phyloP scores from a whole-genome alignment of 2,113 vertebrate species.

The Turnix velox region DNA sequence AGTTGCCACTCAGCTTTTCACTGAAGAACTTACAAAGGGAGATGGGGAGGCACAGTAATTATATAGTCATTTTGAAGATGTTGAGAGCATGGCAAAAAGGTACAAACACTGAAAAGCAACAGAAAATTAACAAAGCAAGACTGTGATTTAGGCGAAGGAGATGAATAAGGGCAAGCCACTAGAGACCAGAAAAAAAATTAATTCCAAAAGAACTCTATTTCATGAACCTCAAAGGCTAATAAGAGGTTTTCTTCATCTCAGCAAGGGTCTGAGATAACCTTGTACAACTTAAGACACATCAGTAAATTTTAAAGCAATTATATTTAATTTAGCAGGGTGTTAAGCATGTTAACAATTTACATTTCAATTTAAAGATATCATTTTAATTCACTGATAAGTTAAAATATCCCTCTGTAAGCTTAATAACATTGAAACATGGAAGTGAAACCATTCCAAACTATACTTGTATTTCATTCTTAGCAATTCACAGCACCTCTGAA shows the following conservation, averaged over 20 bases:
- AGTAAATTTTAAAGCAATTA: not conserved
- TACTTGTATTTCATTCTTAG: not conserved
- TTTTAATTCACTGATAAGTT: not conserved
- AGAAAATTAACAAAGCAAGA: not conserved
- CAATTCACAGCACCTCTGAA: not conserved
- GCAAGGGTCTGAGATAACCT: not conserved
- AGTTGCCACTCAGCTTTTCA: not conserved
- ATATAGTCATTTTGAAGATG: not conserved
- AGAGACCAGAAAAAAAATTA: not conserved
- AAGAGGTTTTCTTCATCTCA: not conserved
- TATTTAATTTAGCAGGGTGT: not conserved
- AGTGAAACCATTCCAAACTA: not conserved
- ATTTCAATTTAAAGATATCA: not conserved
- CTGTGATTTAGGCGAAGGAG: not conserved
- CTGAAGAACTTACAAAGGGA: not conserved
- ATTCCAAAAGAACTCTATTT: not conserved
- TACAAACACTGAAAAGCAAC: not conserved
- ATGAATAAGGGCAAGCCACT: constrained; percentile 25
- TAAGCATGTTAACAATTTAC: not conserved
- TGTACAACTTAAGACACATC: not conserved
- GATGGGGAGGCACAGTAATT: not conserved
- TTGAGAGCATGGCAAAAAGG: not conserved
- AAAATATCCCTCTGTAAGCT: not conserved
- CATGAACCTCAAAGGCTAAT: constrained; percentile 5
- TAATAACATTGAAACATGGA: not conserved